Conservation (phyloP, 2,888 invertebrate genomes). For the Octodonta nipae region DNA sequence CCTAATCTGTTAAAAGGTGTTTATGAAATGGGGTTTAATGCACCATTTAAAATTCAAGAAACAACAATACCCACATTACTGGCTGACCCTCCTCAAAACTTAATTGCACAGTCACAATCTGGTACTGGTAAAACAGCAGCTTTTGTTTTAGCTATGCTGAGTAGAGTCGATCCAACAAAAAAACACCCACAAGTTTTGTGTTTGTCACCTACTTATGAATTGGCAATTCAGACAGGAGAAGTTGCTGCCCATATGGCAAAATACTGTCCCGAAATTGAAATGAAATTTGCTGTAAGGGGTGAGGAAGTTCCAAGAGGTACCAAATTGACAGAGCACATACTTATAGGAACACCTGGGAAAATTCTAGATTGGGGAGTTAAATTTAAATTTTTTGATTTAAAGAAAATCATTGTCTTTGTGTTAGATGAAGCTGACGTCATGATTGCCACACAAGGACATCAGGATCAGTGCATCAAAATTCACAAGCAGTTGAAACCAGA, state of each 20-base stretch:
- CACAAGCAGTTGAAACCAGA: constrained; percentile 63
- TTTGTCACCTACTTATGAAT: constrained; percentile 92
- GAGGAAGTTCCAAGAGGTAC: constrained; percentile 67
- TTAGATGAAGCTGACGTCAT: constrained; percentile 99
- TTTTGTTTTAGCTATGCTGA: constrained; percentile 92
- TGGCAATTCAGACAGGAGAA: constrained; percentile 93
- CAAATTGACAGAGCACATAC: constrained; percentile 73
- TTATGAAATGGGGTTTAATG: constrained; percentile 91
- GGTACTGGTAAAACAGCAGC: constrained; percentile 99
- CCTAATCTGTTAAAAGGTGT: constrained; percentile 85
- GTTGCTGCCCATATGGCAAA: constrained; percentile 94
- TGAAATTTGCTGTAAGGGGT: constrained; percentile 87
- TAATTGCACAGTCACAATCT: constrained; percentile 98
- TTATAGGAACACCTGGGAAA: constrained; percentile 97
- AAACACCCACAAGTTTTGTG: constrained; percentile 86
- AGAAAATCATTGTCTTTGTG: constrained; percentile 83
- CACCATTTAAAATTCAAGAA: constrained; percentile 98
- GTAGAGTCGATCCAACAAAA: constrained; percentile 68
- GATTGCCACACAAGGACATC: constrained; percentile 96
- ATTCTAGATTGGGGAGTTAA: constrained; percentile 87
- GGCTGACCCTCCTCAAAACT: constrained; percentile 90
- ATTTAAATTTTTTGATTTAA: constrained; percentile 71
- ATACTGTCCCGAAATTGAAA: constrained; percentile 77
- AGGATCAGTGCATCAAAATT: constrained; percentile 89
- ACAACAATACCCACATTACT: constrained; percentile 87